Conservation (phyloP, 1,140 invertebrate species). For the Anastrepha obliqua region DNA sequence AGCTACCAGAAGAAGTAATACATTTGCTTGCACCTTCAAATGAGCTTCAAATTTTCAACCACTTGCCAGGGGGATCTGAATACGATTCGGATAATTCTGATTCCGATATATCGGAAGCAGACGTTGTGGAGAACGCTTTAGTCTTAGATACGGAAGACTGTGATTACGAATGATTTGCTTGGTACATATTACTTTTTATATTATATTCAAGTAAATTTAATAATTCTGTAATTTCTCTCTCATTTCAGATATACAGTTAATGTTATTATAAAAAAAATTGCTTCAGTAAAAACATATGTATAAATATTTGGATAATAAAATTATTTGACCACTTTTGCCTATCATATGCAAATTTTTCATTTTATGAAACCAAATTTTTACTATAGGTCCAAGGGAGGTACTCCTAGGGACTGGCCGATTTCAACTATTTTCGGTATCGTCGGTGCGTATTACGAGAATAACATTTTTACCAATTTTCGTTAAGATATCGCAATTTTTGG, state of each 20-base stretch:
- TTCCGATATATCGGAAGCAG: too few relatives aligned
- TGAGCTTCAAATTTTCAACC: conserved; percentile 18
- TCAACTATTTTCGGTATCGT: conserved; percentile 1
- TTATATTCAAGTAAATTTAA: conserved; percentile 17
- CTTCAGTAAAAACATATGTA: conserved; percentile 20
- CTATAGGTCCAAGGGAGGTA: background rate
- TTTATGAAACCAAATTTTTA: conserved; percentile 20
- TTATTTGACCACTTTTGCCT: conserved; percentile 2
- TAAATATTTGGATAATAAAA: conserved; percentile 26
- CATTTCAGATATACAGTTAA: conserved; percentile 13
- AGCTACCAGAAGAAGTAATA: conserved; percentile 3
- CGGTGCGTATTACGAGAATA: background rate
- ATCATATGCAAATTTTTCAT: conserved; percentile 25
- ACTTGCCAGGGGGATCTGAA: conserved; percentile 19
- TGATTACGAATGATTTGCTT: conserved; percentile 19
- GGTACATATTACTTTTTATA: conserved; percentile 25
- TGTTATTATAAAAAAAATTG: conserved; percentile 11
- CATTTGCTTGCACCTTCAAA: background rate
- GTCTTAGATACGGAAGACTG: conserved; percentile 17
- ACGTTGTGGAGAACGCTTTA: background rate
- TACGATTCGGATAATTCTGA: background rate
- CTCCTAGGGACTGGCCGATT: conserved; percentile 13
- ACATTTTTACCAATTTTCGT: conserved; percentile 14
- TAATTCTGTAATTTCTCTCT: conserved; percentile 14
- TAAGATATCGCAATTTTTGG: conserved; percentile 12